These are phyloP conservation scores for Chloropsis hardwickii DNA, from an alignment of 2,113 vertebrate species.

Conservation along the genomic window DNA sequence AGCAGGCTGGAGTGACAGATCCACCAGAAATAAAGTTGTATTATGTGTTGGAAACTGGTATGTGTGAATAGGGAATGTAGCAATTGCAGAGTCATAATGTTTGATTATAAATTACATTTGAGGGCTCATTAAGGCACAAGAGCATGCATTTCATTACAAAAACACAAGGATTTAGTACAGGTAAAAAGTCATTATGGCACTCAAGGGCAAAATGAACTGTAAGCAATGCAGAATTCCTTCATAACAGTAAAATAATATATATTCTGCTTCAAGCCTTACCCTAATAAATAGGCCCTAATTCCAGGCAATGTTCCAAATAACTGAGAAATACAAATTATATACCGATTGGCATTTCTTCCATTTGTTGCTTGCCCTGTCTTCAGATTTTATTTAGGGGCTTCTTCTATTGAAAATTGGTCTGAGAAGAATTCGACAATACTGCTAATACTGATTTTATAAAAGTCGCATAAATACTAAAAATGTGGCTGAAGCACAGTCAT, in stretches of 20 bases:
- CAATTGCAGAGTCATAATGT: conserved; percentile 19
- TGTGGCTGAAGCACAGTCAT: background rate
- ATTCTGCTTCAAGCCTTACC: background rate
- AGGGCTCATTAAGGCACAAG: conserved; percentile 40
- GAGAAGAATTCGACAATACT: background rate
- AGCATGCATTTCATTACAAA: conserved; percentile 39
- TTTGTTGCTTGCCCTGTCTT: background rate
- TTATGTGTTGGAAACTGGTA: background rate
- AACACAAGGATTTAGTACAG: conserved; percentile 30
- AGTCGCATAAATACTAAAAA: background rate
- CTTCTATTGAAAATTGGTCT: background rate
- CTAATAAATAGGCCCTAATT: background rate
- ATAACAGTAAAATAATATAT: conserved; percentile 20
- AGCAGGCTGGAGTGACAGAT: background rate
- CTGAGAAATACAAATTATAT: conserved; percentile 24
- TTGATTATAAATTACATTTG: conserved; percentile 29
- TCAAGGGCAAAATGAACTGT: conserved; percentile 6
- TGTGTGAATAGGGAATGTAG: background rate
- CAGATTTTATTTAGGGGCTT: conserved; percentile 23
- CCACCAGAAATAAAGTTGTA: background rate
- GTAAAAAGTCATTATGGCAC: conserved; percentile 38
- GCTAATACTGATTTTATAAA: background rate
- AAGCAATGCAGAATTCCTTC: background rate
- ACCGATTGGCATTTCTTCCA: background rate
- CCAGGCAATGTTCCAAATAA: background rate